phyloP scores from a whole-genome alignment of 2,113 vertebrate species.

The Eupsittula cactorum region DNA sequence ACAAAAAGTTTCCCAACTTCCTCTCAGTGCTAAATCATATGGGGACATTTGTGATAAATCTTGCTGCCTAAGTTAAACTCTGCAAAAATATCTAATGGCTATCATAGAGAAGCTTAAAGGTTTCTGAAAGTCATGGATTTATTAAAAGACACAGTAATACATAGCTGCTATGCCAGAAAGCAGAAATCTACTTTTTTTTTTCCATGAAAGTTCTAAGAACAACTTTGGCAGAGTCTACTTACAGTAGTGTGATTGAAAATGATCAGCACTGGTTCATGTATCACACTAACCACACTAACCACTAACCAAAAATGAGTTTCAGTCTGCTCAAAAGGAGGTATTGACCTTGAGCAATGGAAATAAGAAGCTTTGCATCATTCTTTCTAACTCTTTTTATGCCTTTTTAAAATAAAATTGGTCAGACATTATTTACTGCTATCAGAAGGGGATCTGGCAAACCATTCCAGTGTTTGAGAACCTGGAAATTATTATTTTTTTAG shows the following conservation, averaged over 20 bases:
- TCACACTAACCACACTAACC: slow-evolving; percentile 22
- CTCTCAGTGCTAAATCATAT: background rate
- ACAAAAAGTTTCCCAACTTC: background rate
- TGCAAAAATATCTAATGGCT: background rate
- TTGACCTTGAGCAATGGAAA: slow-evolving; percentile 22
- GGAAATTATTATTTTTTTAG: background rate
- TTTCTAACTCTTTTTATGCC: background rate
- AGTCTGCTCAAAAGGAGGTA: background rate
- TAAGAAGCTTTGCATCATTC: background rate
- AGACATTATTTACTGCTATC: background rate
- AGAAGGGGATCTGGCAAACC: background rate
- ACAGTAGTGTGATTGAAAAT: slow-evolving; percentile 11
- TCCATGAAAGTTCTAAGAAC: background rate
- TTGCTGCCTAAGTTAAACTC: background rate
- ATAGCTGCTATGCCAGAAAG: background rate
- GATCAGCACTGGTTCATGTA: background rate
- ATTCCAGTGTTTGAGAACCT: background rate
- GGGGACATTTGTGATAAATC: background rate
- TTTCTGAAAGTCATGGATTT: background rate
- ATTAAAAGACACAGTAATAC: background rate
- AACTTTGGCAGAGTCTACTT: background rate
- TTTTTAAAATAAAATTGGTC: background rate
- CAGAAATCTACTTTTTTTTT: background rate
- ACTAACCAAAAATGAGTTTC: slow-evolving; percentile 19
- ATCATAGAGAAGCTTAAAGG: background rate